phyloP scores from a whole-genome alignment of 35 echinoderm and acorn worm genomes.

The Heliocidaris tuberculata region DNA sequence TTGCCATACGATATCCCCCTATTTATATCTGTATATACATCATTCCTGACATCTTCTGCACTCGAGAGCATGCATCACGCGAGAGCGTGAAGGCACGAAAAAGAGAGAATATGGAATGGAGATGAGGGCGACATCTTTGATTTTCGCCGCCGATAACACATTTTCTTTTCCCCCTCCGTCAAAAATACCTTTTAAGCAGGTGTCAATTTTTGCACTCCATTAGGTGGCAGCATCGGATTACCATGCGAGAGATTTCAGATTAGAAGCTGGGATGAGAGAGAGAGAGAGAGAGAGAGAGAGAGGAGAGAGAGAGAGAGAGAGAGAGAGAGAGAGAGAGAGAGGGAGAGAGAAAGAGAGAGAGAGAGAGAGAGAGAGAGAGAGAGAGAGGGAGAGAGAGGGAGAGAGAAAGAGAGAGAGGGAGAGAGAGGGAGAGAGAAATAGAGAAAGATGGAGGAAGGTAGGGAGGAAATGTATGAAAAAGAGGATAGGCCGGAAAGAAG shows the following conservation, averaged over 20 bases:
- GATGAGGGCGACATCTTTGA: background rate
- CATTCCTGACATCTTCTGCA: background rate
- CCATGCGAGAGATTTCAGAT: background rate
- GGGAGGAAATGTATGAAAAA: no score
- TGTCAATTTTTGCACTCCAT: constrained; percentile 7
- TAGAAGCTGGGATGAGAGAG: background rate
- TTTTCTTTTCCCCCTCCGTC: constrained; percentile 5
- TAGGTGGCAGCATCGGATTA: background rate
- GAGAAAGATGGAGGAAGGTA: no score
- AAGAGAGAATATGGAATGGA: background rate
- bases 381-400: background rate
- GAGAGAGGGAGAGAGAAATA: background rate
- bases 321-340: background rate
- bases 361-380: background rate
- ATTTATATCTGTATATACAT: background rate
- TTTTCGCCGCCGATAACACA: background rate
- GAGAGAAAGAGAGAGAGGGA: background rate
- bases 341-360: background rate
- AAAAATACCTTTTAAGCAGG: constrained; percentile 8
- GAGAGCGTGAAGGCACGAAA: background rate
- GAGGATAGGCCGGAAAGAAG: no score
- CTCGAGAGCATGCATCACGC: background rate
- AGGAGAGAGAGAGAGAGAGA: background rate
- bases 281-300: background rate
- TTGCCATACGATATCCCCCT: no score